Evolutionary conservation across 2,113 vertebrate genomes (phyloP).

Genomic region (Formicarius rufipectus): DNA sequence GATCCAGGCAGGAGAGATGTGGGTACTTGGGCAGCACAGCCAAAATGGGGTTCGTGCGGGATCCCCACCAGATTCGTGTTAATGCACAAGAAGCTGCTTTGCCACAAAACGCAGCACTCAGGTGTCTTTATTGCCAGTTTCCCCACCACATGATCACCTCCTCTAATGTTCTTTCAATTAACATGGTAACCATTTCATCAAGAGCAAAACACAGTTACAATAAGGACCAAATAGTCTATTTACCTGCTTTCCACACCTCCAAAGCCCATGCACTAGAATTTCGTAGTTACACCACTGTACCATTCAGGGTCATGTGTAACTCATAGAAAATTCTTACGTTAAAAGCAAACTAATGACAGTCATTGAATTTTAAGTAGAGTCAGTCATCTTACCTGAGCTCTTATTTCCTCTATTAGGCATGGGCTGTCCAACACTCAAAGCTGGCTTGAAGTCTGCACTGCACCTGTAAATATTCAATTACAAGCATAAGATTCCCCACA

Average conservation of each 20-base stretch:
- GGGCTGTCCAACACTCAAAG: neutral
- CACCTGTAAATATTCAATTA: neutral
- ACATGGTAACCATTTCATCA: accelerated
- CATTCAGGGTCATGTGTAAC: neutral
- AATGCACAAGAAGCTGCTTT: neutral
- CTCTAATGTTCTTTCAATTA: neutral
- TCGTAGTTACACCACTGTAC: neutral
- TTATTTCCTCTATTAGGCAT: neutral
- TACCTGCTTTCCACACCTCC: neutral
- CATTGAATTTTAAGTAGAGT: neutral
- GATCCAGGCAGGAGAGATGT: neutral
- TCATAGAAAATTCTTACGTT: neutral
- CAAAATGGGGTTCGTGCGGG: neutral
- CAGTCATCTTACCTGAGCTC: neutral
- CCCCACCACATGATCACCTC: neutral
- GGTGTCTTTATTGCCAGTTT: neutral
- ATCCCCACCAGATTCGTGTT: neutral
- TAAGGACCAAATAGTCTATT: neutral
- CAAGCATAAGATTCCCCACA: neutral
- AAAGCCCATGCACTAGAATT: neutral
- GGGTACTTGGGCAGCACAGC: neutral
- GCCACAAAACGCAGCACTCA: neutral
- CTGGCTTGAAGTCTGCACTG: neutral
- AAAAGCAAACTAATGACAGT: neutral
- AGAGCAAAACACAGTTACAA: neutral